phyloP scores from a whole-genome alignment of 2,888 invertebrate species.

The Baronia brevicornis region DNA sequence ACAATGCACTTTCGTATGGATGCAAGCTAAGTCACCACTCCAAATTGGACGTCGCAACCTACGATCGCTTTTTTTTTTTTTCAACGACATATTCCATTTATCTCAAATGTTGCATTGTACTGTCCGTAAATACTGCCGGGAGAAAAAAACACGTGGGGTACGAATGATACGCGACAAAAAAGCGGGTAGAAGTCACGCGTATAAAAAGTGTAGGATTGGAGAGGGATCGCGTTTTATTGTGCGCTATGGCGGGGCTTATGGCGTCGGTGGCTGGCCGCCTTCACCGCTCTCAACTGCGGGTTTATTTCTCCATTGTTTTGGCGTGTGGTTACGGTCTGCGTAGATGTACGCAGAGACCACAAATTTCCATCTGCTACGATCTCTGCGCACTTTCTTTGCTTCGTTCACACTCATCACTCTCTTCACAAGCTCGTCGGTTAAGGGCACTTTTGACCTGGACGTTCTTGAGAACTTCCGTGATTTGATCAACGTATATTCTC shows the following conservation, averaged over 20 bases:
- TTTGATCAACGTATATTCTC: no score
- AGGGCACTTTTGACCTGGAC: no score
- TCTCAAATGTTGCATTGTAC: slow-evolving; percentile 60
- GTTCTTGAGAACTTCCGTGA: no score
- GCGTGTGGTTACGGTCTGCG: background rate
- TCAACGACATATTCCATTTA: slow-evolving; percentile 52
- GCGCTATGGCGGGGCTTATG: slow-evolving; percentile 30
- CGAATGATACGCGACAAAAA: slow-evolving; percentile 34
- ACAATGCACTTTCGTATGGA: slow-evolving; percentile 60
- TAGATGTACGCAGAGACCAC: no score
- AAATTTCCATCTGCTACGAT: no score
- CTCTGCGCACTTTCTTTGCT: no score
- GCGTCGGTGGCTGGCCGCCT: slow-evolving; percentile 26
- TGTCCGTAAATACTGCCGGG: slow-evolving; percentile 58
- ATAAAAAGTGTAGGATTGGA: slow-evolving; percentile 36
- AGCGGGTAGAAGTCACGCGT: slow-evolving; percentile 31
- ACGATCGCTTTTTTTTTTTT: slow-evolving; percentile 36
- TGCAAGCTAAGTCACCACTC: slow-evolving; percentile 42
- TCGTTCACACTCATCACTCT: no score
- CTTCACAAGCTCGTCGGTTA: no score
- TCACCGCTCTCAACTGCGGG: slow-evolving; percentile 16
- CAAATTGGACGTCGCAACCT: slow-evolving; percentile 49
- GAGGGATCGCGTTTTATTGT: slow-evolving; percentile 33
- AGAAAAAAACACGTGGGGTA: slow-evolving; percentile 32
- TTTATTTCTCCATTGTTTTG: slow-evolving; percentile 11